These are phyloP conservation scores for Volucella bombylans DNA, from an alignment of 2,888 invertebrate species.

Conservation along the genomic window DNA sequence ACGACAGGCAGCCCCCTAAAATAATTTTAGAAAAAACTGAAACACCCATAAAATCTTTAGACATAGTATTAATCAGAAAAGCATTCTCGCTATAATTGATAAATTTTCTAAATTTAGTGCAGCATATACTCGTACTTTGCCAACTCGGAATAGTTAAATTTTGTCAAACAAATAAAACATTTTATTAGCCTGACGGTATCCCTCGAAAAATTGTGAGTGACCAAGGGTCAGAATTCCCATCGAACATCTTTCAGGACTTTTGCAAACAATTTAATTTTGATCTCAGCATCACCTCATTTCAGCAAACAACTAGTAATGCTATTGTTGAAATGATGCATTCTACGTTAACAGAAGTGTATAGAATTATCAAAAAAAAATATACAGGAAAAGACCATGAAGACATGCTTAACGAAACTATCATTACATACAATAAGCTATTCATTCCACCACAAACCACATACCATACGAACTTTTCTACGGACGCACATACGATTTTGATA, in stretches of 20 bases:
- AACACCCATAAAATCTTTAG: no score
- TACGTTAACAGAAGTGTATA: constrained; percentile 39
- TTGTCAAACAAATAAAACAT: no score
- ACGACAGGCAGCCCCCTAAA: no score
- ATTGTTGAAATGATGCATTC: no score
- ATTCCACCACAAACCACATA: constrained; percentile 36
- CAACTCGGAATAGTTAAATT: no score
- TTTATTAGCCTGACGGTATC: no score
- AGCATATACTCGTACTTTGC: no score
- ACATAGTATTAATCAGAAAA: no score
- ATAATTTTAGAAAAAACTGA: no score
- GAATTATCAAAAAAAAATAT: constrained; percentile 25
- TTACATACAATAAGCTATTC: constrained; percentile 55
- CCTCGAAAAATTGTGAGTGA: no score
- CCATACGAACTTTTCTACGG: constrained; percentile 51
- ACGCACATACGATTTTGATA: constrained; percentile 21
- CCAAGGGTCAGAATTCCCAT: constrained; percentile 17
- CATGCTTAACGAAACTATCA: constrained; percentile 38
- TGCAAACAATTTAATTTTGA: constrained; percentile 13
- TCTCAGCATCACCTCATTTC: constrained; percentile 35
- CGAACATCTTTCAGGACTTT: constrained; percentile 11
- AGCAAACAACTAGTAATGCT: constrained; percentile 10
- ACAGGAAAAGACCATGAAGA: constrained; percentile 42
- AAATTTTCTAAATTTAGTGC: no score
- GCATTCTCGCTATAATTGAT: no score